A percentile compares a stretch with the other conserved stretches of the same genome.
Conservation (phyloP, 2,888 invertebrate genomes). For the Aradus depressus region DNA sequence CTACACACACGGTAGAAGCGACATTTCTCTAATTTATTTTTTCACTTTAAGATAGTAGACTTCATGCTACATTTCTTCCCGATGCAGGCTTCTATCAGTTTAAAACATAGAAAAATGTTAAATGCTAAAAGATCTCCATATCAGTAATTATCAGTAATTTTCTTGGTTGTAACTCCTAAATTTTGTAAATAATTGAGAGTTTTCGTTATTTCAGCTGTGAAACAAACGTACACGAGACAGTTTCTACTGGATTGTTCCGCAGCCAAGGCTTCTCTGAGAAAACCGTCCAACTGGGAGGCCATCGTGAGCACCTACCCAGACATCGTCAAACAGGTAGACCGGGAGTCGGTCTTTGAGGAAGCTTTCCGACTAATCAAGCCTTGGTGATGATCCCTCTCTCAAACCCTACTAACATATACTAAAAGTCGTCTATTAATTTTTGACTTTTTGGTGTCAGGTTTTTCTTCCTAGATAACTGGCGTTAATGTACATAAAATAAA, state of each 20-base stretch:
- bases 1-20: too few species aligned
- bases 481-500: not conserved
- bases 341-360: not conserved
- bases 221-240: constrained; percentile 41
- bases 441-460: not conserved
- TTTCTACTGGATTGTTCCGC: constrained; percentile 46
- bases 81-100: too few species aligned
- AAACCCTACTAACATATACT: too few species aligned
- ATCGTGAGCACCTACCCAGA: constrained; percentile 30
- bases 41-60: too few species aligned
- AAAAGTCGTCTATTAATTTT: too few species aligned
- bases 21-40: too few species aligned
- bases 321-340: constrained; percentile 32
- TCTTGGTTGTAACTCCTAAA: not conserved
- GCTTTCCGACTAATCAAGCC: too few species aligned
- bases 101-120: too few species aligned
- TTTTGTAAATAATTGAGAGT: not conserved
- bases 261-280: constrained; percentile 36
- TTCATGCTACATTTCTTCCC: too few species aligned
- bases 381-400: too few species aligned
- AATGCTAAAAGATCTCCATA: not conserved
- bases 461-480: not conserved
- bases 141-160: not conserved
- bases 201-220: constrained; percentile 14
- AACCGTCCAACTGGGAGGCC: constrained; percentile 31